Percentiles rank a stretch among this genome's conserved stretches.
Evolutionary conservation across 2,888 invertebrate genomes (phyloP).

Genomic region (Oxycera nigricornis): DNA sequence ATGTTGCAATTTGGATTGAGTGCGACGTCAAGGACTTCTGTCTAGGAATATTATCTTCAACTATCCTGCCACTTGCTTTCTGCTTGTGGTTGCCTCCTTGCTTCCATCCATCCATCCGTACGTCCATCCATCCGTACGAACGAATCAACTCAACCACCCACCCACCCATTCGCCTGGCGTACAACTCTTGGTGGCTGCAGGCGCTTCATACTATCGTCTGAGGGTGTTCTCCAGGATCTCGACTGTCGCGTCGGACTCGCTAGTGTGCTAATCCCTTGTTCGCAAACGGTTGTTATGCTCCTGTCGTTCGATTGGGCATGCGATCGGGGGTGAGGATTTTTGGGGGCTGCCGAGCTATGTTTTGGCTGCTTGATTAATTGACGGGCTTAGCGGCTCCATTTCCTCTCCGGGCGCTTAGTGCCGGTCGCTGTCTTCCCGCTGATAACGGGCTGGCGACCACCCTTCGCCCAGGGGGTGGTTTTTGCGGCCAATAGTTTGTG

Average conservation of each 20-base stretch:
- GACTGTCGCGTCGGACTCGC: neutral
- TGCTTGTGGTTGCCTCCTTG: neutral
- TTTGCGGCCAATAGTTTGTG: neutral
- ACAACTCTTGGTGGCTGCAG: neutral
- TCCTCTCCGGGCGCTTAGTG: neutral
- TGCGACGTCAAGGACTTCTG: slow-evolving; percentile 28
- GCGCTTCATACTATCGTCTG: neutral
- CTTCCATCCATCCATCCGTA: neutral
- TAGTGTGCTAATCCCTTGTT: slow-evolving; percentile 15
- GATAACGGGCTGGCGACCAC: neutral
- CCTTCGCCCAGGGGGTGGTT: neutral
- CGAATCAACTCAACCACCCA: neutral
- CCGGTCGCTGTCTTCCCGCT: neutral
- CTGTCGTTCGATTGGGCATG: neutral
- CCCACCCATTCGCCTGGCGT: slow-evolving; percentile 2
- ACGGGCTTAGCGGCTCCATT: slow-evolving; percentile 12
- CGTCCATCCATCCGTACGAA: neutral
- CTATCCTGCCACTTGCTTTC: slow-evolving; percentile 13
- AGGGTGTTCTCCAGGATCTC: neutral
- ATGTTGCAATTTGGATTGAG: slow-evolving; percentile 19
- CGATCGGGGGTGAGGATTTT: neutral
- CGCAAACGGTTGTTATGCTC: neutral
- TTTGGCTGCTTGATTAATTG: slow-evolving; percentile 23
- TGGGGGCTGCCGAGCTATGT: neutral
- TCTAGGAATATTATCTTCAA: slow-evolving; percentile 19